Conservation (phyloP, 1,140 invertebrate genomes). For the Agraylea sexmaculata region DNA sequence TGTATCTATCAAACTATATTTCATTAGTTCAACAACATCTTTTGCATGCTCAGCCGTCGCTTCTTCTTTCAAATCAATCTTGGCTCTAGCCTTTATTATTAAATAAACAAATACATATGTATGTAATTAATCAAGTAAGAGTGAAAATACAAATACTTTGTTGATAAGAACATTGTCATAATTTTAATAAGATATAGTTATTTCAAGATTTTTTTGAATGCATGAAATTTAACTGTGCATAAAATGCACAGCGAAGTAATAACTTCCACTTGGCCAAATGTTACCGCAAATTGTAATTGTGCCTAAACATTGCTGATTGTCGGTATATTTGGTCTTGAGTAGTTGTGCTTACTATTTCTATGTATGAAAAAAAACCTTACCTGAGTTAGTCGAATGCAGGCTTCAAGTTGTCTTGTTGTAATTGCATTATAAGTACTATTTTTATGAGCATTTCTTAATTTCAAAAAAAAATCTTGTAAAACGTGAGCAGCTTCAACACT, state of each 20-base stretch:
- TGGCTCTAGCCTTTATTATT: conserved; percentile 59
- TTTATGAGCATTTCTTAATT: conserved; percentile 58
- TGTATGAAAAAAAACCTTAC: no score
- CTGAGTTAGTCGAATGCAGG: conserved; percentile 76
- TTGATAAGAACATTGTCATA: no score
- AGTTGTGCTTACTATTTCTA: no score
- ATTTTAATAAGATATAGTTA: no score
- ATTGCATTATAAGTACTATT: conserved; percentile 41
- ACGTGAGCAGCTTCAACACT: conserved; percentile 53
- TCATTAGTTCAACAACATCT: conserved; percentile 78
- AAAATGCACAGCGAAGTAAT: no score
- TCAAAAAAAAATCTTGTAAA: conserved; percentile 72
- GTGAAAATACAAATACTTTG: background rate
- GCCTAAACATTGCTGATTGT: no score
- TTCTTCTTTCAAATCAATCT: conserved; percentile 68
- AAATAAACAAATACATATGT: conserved; percentile 6
- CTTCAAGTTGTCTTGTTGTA: conserved; percentile 77
- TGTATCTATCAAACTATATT: conserved; percentile 67
- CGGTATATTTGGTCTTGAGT: no score
- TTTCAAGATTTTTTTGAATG: no score
- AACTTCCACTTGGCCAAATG: no score
- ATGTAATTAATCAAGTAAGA: background rate
- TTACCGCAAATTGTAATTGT: no score
- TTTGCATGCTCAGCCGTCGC: conserved; percentile 69
- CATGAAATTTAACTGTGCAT: no score